Evolutionary conservation across 2,888 invertebrate genomes (phyloP).

Genomic region (Drosophila flavopinicola): DNA sequence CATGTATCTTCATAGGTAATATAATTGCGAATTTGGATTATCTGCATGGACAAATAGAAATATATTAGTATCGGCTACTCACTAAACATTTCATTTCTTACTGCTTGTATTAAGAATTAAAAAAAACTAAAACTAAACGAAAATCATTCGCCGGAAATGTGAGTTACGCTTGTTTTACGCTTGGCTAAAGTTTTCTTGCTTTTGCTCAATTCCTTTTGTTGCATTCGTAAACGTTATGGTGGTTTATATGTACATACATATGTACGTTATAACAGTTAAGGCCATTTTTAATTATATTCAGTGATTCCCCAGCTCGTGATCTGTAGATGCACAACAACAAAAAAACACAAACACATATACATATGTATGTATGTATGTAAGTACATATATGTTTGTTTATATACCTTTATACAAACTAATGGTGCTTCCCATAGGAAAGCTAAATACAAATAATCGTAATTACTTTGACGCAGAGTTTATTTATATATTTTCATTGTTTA

Average conservation of each 20-base stretch:
- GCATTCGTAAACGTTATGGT: neutral
- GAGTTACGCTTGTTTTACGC: too few species aligned
- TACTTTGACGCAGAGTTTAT: neutral
- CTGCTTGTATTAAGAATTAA: neutral
- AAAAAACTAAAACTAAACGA: conserved; percentile 2
- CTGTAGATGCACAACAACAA: too few species aligned
- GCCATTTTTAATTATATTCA: too few species aligned
- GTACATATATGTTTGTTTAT: conserved; percentile 2
- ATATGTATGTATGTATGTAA: conserved; percentile 8
- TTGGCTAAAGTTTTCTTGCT: too few species aligned
- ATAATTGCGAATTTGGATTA: conserved; percentile 29
- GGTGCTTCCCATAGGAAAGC: neutral
- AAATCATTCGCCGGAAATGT: conserved; percentile 29
- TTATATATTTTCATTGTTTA: neutral
- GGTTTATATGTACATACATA: too few species aligned
- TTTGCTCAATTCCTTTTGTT: neutral
- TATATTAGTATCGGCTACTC: neutral
- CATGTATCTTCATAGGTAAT: conserved; percentile 30
- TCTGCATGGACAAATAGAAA: conserved; percentile 23
- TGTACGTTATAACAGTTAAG: too few species aligned
- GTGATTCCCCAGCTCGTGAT: too few species aligned
- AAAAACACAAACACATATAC: too few species aligned
- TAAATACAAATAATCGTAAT: conserved; percentile 1
- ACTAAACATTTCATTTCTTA: neutral
- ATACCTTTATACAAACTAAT: too few species aligned